A percentile compares a stretch with the other conserved stretches of the same genome.
phyloP scores from a whole-genome alignment of 2,797 vertebrate species.

The Sandelia bainsii region DNA sequence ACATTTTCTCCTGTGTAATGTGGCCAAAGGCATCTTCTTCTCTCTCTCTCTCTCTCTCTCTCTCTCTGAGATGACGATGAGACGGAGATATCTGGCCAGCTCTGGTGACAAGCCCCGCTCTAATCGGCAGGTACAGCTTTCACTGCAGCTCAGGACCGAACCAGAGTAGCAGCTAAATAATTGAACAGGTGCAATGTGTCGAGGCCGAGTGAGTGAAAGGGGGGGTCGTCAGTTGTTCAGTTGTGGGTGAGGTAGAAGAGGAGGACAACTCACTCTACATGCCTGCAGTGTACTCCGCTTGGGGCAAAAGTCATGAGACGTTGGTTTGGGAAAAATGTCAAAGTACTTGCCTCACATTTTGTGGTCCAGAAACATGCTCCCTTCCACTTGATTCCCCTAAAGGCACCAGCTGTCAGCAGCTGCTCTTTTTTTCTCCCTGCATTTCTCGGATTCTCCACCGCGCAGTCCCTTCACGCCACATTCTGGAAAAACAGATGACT shows the following conservation, averaged over 20 bases:
- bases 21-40: slow-evolving; percentile 60
- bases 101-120: slow-evolving; percentile 78
- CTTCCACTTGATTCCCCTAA: slow-evolving; percentile 71
- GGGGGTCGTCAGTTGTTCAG: slow-evolving; percentile 1
- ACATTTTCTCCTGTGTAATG: slow-evolving; percentile 75
- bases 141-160: slow-evolving; percentile 85
- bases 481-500: slow-evolving; percentile 12
- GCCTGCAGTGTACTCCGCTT: slow-evolving; percentile 78
- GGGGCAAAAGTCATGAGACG: slow-evolving; percentile 81
- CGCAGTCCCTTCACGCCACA: slow-evolving; percentile 10
- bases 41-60: slow-evolving; percentile 29
- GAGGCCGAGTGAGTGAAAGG: slow-evolving; percentile 55
- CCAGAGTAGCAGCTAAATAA: slow-evolving; percentile 88
- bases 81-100: slow-evolving; percentile 76
- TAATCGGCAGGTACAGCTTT: slow-evolving; percentile 90
- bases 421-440: slow-evolving; percentile 9
- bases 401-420: slow-evolving; percentile 53
- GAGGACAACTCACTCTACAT: slow-evolving; percentile 70
- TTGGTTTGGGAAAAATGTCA: slow-evolving; percentile 82
- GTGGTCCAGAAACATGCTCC: slow-evolving; percentile 58
- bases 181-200: slow-evolving; percentile 90
- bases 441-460: slow-evolving; percentile 27
- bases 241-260: slow-evolving; percentile 7
- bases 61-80: slow-evolving; percentile 62
- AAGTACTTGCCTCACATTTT: slow-evolving; percentile 67